Evolutionary conservation across 2,888 invertebrate species (phyloP), one percentile per base, ranked within the genome.

Genomic region (Notodromas monacha): DNA sequence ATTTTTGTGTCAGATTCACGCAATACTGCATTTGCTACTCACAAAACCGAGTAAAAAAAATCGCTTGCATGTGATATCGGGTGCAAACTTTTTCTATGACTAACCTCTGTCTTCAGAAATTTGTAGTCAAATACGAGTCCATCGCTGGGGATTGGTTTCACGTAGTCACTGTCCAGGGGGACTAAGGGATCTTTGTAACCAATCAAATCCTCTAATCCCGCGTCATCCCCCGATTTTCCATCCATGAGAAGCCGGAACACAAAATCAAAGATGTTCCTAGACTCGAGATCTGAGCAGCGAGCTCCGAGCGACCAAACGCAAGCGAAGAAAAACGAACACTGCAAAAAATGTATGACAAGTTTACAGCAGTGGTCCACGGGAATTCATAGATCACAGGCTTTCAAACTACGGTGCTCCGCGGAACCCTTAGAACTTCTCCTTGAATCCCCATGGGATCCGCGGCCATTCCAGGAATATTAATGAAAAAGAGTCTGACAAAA

Each of bases 251-350:
- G 76, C 27, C 73, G 61, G 42, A 74, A 66, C 15, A 84, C 44
- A 32, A 65, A 45, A 42, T 70, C 74, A 43, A 81, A 79, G 41
- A 63, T 66, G 2, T 58, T 55, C 27, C 77, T 57, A 36, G 73
- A 64, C 3, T 56, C 52, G 10, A 64, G 58, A 43, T 70, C 67
- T n/a, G n/a, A n/a, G 15, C 77, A 45, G 0, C 73, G 68, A 0
- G 68, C 77, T 28, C 86, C 86, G 41, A 84, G 46, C 1, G 79
- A 69, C 86, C 86, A 89, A 38, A 81, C 74, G 35, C 68, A 62
- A 0, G 79, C 67, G 45, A 86, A 86, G 46, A 86, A 68, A 51
- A 86, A 86, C 0, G 74, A 68, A 1, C 84, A 77, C 68, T 70
- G 44, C 13, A 40, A 38, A 36, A 21, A 21, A 8, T 8, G 6